Base-by-base conservation (phyloP, 2,113 vertebrate genomes). In the Crotophaga sulcirostris region DNA sequence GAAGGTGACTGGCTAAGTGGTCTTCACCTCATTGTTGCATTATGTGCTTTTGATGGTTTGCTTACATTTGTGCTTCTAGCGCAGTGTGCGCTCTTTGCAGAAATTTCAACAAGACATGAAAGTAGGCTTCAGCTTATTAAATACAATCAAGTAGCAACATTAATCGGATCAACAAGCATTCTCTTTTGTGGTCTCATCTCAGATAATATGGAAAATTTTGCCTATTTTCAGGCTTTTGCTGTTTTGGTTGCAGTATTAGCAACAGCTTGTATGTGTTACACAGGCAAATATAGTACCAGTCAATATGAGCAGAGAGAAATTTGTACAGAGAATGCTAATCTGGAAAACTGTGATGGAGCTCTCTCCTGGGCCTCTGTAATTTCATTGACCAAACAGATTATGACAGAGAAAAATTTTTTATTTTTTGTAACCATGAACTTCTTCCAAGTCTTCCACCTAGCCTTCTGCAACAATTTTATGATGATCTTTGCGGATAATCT, bases 401-500 rank as follows among this genome's bases (percentile, higher is more conserved):
- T 99, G 70, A 96, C 95, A 52, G 98, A 99, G 91, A 98, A 97
- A 70, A 98, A 99, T 93, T 99, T 99, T 13, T 63, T 98, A 13
- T 67, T 98, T 75, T 99, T 99, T 86, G 98, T 99, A 34, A 55
- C 97, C 0, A 98, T 99, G 98, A 99, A 99, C 98, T 99, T 99
- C 94, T 99, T 98, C 93, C 98, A 99, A 97, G 98, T 99, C 81
- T 99, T 99, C 95, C 98, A 99, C 89, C 85, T 98, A 58, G 98
- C 98, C 16, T 98, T 99, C 96, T 98, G 98, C 85, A 99, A 91
- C 96, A 99, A 99, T 97, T 99, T 99, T 83, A 98, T 99, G 96
- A 98, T 99, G 95, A 99, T 99, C 91, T 99, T 99, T 86, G 94
- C 96, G 0, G 99, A 99, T 85, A 98, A 98, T 84, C 98, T 99